These are phyloP conservation scores for Leptoteleia sp. DNA, from an alignment of 1,140 invertebrate species.

Conservation along the genomic window DNA sequence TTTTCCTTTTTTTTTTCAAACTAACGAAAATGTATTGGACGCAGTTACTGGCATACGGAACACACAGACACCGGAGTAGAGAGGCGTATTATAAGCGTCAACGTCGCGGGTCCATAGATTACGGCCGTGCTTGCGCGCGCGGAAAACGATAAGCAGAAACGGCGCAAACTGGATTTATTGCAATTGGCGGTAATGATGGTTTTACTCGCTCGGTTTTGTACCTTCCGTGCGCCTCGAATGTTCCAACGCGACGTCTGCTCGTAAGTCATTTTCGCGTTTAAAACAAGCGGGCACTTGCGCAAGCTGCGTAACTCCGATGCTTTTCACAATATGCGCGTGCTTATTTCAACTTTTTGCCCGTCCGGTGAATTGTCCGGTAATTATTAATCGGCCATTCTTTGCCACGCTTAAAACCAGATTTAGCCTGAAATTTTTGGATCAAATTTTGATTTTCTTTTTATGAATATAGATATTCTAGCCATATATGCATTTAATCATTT, in stretches of 20 bases:
- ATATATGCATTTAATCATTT: too few species aligned
- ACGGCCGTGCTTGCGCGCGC: conserved; percentile 60
- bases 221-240: conserved; percentile 52
- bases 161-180: conserved; percentile 73
- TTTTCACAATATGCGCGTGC: conserved; percentile 2
- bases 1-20: too few species aligned
- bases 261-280: conserved; percentile 58
- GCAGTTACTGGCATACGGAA: conserved; percentile 3
- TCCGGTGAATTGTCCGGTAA: not conserved
- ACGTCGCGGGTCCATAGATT: conserved; percentile 67
- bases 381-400: not conserved
- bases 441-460: too few species aligned
- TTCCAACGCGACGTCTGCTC: conserved; percentile 36
- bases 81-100: conserved; percentile 34
- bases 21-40: conserved; percentile 14
- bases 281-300: conserved; percentile 33
- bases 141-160: conserved; percentile 72
- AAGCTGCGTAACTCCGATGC: conserved; percentile 23
- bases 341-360: not conserved
- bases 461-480: too few species aligned
- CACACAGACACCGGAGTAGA: not conserved
- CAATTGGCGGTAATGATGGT: conserved; percentile 76
- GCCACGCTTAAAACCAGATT: too few species aligned
- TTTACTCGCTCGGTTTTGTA: conserved; percentile 66
- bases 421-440: too few species aligned